Evolutionary conservation across 2,888 invertebrate species (phyloP), one percentile per base, ranked within the genome.

Genomic region (Plagodis dolabraria): DNA sequence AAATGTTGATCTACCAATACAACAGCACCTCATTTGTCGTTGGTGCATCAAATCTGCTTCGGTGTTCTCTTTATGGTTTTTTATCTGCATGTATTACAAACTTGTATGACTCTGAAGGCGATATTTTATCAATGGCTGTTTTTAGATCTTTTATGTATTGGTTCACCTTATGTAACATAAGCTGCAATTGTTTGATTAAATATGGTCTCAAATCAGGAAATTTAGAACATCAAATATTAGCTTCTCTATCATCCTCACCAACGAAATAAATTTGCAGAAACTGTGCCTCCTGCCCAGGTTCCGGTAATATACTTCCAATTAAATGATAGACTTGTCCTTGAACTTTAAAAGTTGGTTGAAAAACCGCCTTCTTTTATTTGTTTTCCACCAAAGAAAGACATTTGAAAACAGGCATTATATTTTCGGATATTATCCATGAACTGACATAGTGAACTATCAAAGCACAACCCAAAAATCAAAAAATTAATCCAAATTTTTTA

Each of bases 51-150:
- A 38, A 38, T 38, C 6, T 38, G 38, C 38, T 4, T 5, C 9
- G 5, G 38, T 38, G 38, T 38, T 6, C 9, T 38, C 38, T 9
- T 8, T 6, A 8, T 38, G 38, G 38, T 38, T 9, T 6, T 38
- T 38, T 38, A 38, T 38, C 6, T 9, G 38, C 38, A 8, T 9
- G 6, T 6, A 38, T 38, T 9, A 38, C 38, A 10, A 38, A 7
- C 9, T 38, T 38, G 38, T 6, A 35, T 35, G 47, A 47, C 47
- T 45, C 45, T 53, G 60, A 42, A 42, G 42, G 42, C 42, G 42
- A 42, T 47, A 47, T 47, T 47, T 47, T 67, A 61, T 47, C 47
- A 47, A 47, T 47, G 47, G 47, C 47, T 47, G 47, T 47, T 64
- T 65, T 50, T 33, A 44, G 60, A 63, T 47, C 51, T 61, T 48